Conservation (phyloP, 2,888 invertebrate species). For the Caenorhabditis doughertyi region DNA sequence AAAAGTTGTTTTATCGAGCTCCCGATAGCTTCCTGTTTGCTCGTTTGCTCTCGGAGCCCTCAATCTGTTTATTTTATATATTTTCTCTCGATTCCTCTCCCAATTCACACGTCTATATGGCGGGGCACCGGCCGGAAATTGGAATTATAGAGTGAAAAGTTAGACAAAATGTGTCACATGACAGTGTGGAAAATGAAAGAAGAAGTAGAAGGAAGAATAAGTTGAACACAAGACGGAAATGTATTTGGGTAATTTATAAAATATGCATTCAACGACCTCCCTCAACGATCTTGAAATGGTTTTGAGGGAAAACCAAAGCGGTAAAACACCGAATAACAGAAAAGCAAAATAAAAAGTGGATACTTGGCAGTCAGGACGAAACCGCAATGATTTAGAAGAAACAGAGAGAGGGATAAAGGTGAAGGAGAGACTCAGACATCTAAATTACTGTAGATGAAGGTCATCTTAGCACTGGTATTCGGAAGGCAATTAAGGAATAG, state of each 20-base stretch:
- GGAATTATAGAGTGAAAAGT: conserved; percentile 6
- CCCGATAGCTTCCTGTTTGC: conserved; percentile 23
- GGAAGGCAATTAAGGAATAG: conserved; percentile 26
- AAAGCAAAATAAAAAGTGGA: conserved; percentile 19
- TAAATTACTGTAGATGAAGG: conserved; percentile 57
- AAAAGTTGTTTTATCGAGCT: conserved; percentile 47
- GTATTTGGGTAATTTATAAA: conserved; percentile 41
- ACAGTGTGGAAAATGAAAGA: conserved; percentile 6
- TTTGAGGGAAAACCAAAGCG: conserved; percentile 15
- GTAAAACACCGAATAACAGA: conserved; percentile 21
- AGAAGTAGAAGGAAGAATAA: not conserved
- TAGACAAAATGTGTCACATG: conserved; percentile 10
- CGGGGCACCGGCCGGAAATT: conserved; percentile 38
- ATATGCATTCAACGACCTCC: conserved; percentile 60
- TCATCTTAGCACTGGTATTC: conserved; percentile 24
- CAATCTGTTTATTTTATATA: conserved; percentile 47
- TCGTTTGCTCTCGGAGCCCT: conserved; percentile 33
- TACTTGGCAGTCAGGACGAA: conserved; percentile 43
- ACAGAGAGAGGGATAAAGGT: conserved; percentile 8
- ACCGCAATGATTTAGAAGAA: conserved; percentile 30
- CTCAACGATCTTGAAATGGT: conserved; percentile 4
- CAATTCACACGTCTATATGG: conserved; percentile 34
- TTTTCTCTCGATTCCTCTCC: conserved; percentile 22
- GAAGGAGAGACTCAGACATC: conserved; percentile 39
- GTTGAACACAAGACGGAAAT: conserved; percentile 5